A percentile compares a stretch with the other conserved stretches of the same genome.
Evolutionary conservation across 2,888 invertebrate species (phyloP).

Genomic region (Macroteleia sp.): DNA sequence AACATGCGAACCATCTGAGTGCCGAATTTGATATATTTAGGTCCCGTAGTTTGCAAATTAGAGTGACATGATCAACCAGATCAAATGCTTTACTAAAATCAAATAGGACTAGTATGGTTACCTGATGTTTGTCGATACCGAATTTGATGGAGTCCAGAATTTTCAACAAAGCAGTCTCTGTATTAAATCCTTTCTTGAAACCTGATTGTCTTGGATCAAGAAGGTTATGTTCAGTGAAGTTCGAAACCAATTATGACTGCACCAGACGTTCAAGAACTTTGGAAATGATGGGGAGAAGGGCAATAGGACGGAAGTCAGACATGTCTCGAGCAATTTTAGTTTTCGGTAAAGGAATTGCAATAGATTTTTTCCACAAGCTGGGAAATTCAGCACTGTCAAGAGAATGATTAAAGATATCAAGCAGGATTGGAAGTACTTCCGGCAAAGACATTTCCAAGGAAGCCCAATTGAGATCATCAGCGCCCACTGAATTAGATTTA

Average conservation of each 20-base stretch:
- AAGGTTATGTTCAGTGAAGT: background rate
- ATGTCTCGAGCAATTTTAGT: background rate
- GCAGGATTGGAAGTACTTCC: background rate
- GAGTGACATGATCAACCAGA: too few species aligned
- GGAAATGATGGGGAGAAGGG: background rate
- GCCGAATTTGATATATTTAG: too few species aligned
- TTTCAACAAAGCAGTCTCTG: background rate
- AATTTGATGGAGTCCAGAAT: background rate
- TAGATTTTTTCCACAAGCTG: background rate
- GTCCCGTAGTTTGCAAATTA: too few species aligned
- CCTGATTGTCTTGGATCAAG: background rate
- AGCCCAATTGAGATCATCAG: background rate
- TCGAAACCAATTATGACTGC: background rate
- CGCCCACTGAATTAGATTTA: background rate
- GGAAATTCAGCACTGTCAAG: background rate
- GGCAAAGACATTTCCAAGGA: background rate
- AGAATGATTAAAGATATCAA: background rate
- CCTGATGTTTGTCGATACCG: background rate
- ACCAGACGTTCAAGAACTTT: background rate
- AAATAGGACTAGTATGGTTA: background rate
- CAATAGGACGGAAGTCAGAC: background rate
- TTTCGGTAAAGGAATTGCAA: background rate
- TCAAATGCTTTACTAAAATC: too few species aligned
- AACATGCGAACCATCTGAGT: background rate
- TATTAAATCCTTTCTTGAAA: background rate